Evolutionary conservation across 2,797 vertebrate species (phyloP), one percentile per base, ranked within the genome.

Genomic region (Sorex maritimensis): DNA sequence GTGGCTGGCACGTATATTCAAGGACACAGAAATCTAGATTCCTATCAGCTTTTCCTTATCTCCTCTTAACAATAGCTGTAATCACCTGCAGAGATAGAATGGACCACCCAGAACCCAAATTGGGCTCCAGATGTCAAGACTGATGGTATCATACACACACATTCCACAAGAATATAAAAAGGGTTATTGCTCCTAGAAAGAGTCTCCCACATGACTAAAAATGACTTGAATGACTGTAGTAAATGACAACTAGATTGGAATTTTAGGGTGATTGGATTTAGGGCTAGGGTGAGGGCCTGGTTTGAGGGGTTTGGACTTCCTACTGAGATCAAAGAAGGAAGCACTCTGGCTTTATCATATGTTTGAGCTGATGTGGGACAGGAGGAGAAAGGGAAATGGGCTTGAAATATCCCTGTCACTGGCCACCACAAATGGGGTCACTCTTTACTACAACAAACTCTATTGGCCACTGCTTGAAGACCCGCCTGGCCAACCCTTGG

Each of bases 1-100:
- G 14, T 61, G 73, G n/a, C 52, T 92, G 79, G 24, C 34, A 73
- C 2, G 52, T n/a, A 82, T 61, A 91, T 38, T 28, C 85, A 44
- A 44, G 41, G 41, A 44, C 5, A 38, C 5, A 7, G 75, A 90
- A 63, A 86, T 14, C n/a, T 44, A 44, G 44, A 28, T 52, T 46
- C 6, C 49, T 52, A 52, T 52, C 49, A 52, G 49, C 41, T 52
- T 52, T 52, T 52, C 77, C 30, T 71, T 75, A 21, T 46, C 88
- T 85, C 68, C 49, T 68, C 17, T 91, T 86, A 61, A 9, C 10
- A 12, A 65, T 26, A 23, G 38, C 17, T 65, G 44, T 21, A 63
- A n/a, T 80, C 19, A 55, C 26, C 38, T 6, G n/a, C 30, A 77
- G 61, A 92, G 10, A 23, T 9, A 61, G 52, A 75, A 81, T 49